Base-by-base conservation (phyloP, 1,140 invertebrate genomes). In the Lutraria rhynchaena region DNA sequence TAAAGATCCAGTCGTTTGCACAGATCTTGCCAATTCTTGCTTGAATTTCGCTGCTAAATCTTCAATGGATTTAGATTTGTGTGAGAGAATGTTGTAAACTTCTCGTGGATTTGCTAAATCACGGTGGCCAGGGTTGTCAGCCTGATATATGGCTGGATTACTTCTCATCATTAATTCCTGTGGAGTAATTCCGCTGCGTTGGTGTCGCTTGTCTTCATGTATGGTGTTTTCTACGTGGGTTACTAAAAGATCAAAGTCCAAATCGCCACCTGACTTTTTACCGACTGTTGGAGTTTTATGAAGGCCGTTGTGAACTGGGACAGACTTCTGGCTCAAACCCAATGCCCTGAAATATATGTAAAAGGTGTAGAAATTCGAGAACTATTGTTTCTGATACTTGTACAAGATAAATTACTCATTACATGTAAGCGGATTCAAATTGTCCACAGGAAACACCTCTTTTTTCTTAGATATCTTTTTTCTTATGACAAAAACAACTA, bases 31-130 rank as follows among this genome's bases (percentile, higher is more conserved):
- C 24, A 81, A 53, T 53, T 81, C 78, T 37, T 81, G 63, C 44
- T 81, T 81, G 24, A 81, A 51, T 27, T 51, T 61, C n/a, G 57
- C 58, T 22, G 37, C 67, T 31, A 81, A 24, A 63, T 81, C 78
- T 63, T 81, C 78, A 22, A 61, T 71, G 2, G 78, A 81, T 73
- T 81, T 81, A 9, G 65, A 31, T 41, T 63, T 71, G 44, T 81
- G 63, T 11, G 78, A 81, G 5, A 81, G 41, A 46, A 81, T 61
- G 17, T 17, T 81, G 27, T 81, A 81, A 41, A 81, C 44, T 24
- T 81, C 78, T 35, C 78, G 35, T 31, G 78, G 78, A 73, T 81
- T 81, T 35, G 78, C 70, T 29, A 81, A 33, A 24, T 81, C 78
- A 0, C 37, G 5, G 19, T 33, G 19, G 17, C 17, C 11, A n/a